A percentile compares a stretch with the other conserved stretches of the same genome.
Conservation (phyloP, 2,113 vertebrate genomes). For the Hydrochoerus hydrochaeris region DNA sequence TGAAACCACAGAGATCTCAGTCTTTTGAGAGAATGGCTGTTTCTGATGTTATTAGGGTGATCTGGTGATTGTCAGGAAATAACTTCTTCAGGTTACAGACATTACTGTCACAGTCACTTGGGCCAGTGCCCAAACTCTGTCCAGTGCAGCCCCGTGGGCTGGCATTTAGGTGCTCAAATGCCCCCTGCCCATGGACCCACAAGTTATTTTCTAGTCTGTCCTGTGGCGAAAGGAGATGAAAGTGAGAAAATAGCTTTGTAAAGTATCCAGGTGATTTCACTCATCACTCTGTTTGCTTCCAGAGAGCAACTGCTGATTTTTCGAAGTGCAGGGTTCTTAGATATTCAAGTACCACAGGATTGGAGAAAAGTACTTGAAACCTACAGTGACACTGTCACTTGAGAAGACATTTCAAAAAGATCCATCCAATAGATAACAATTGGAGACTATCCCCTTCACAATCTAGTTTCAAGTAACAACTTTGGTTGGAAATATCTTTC, state of each 20-base stretch:
- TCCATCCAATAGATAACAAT: not conserved
- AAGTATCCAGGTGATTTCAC: not conserved
- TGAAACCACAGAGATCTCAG: slow-evolving; percentile 53
- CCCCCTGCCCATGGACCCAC: not conserved
- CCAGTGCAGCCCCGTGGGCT: not conserved
- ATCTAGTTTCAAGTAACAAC: not conserved
- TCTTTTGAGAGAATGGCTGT: slow-evolving; percentile 45
- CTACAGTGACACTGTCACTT: not conserved
- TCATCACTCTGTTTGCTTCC: not conserved
- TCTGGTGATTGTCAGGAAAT: slow-evolving; percentile 73
- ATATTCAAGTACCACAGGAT: slow-evolving; percentile 31
- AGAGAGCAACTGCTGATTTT: slow-evolving; percentile 18
- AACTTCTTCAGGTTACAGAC: slow-evolving; percentile 34
- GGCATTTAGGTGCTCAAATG: not conserved
- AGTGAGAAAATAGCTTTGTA: not conserved
- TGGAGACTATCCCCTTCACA: not conserved
- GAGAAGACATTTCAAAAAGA: slow-evolving; percentile 45
- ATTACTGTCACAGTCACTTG: not conserved
- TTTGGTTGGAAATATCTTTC: not conserved
- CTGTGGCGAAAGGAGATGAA: not conserved
- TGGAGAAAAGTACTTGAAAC: slow-evolving; percentile 23
- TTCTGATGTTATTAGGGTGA: not conserved
- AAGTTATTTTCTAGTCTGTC: not conserved
- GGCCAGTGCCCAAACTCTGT: not conserved
- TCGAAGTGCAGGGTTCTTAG: slow-evolving; percentile 47